Base-by-base conservation (phyloP, 2,113 vertebrate species). In the Hippopotamus amphibius region DNA sequence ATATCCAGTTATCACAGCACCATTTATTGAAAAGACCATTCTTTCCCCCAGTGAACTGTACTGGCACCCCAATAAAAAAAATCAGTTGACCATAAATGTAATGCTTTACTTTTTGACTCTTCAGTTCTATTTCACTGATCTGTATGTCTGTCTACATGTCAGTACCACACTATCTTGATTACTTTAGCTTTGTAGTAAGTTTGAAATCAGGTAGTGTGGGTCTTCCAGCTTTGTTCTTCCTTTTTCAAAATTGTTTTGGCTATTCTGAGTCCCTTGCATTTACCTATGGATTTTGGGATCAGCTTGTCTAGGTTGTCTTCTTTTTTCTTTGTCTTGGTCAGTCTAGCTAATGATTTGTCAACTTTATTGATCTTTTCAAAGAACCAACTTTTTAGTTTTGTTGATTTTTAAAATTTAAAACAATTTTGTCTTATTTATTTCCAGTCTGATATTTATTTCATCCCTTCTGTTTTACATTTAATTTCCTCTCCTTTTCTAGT, bases 31-130 rank as follows among this genome's bases (percentile, higher is more conserved):
- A 82, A 82, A 87, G 30, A 37, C 3, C 19, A 30, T 83, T 83
- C 21, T 83, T 86, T 86, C 11, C 19, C 66, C 41, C 30, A 85
- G 26, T 87, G 33, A 94, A 81, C 86, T 96, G 48, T 79, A 65
- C 57, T 66, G 33, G 33, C 8, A 87, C 19, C 4, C 41, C n/a
- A 59, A 57, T 87, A 61, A 90, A 89, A 66, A 59, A 79, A 61
- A 22, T 95, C 13, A 81, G 0, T 85, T 80, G 50, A n/a, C 61
- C n/a, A 43, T 79, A 50, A 65, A 69, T 53, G 9, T 22, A 74
- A 72, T 43, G 16, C 16, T 65, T 65, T 87, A 48, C 24, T 81
- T 81, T 48, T 81, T 92, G 46, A 55, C 55, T 81, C 53, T 80
- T 53, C 12, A 86, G 0, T 90, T 46, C 17, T 71, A 4, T 69